phyloP scores from a whole-genome alignment of 2,888 invertebrate species.

The Pandemis corylana region DNA sequence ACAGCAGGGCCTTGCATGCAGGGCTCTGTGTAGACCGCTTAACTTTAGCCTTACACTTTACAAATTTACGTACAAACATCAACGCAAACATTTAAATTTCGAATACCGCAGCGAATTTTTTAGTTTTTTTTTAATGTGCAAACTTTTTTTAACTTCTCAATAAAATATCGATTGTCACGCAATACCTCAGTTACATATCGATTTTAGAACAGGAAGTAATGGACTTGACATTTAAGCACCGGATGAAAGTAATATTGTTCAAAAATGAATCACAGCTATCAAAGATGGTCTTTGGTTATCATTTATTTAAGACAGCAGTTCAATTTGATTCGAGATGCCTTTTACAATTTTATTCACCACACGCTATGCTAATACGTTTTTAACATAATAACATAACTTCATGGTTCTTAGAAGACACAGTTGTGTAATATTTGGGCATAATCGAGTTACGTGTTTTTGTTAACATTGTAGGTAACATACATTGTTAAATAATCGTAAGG shows the following conservation, averaged over 20 bases:
- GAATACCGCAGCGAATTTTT: no score
- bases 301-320: conserved; percentile 23
- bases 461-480: background rate
- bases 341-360: conserved; percentile 11
- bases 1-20: no score
- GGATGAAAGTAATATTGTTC: conserved; percentile 35
- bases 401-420: conserved; percentile 18
- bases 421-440: conserved; percentile 19
- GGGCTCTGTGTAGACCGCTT: no score
- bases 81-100: no score
- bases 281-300: conserved; percentile 8
- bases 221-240: conserved; percentile 28
- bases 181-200: conserved; percentile 15
- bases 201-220: conserved; percentile 29
- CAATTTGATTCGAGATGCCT: conserved; percentile 7
- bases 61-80: no score
- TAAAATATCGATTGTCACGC: conserved; percentile 22
- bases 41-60: no score
- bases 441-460: conserved; percentile 25
- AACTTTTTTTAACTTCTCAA: background rate
- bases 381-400: conserved; percentile 21
- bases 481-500: background rate
- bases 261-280: conserved; percentile 26
- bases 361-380: conserved; percentile 33
- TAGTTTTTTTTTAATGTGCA: no score